Evolutionary conservation across 2,888 invertebrate species (phyloP), one percentile per base, ranked within the genome.

Genomic region (Blastobasis lacticolella): DNA sequence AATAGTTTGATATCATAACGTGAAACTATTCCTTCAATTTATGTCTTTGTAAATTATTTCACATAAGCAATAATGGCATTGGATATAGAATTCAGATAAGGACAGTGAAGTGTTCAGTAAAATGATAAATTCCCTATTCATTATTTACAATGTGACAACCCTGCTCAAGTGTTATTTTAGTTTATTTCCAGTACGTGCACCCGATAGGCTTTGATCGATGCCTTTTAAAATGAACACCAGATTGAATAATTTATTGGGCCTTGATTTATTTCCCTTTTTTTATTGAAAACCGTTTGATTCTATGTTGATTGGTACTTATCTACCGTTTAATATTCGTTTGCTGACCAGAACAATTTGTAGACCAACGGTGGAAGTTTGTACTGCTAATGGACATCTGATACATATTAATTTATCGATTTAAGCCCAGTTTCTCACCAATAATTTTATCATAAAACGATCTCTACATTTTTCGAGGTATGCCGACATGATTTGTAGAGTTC

Each of bases 201-300:
- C 58, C 60, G 67, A 69, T 70, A 68, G 62, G 63, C 62, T 66
- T 72, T 79, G 80, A 80, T 78, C 73, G 78, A 78, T 80, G 77
- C 73, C 61, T 76, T 74, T 75, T 73, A 73, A 76, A 77, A 73
- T 66, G 73, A 74, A 70, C 67, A 63, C 56, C 57, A 63, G 67
- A 70, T 75, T 72, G 69, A 73, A 75, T 77, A 75, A 78, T 76
- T 78, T 78, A 79, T 79, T 68, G 65, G 59, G 55, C 63, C 67
- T 60, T 60, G 60, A 71, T 67, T 65, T 62, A 63, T 58, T 62
- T 50, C 10, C 38, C 52, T 64, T 60, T 63, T 66, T 66, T 66
- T 64, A 69, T 66, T 62, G 60, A 67, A 70, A 71, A 65, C 52
- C 57, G 64, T 69, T 72, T 73, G 73, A 73, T 72, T 64, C 63